Conservation (phyloP, 2,113 vertebrate genomes). For the Podarcis raffonei region DNA sequence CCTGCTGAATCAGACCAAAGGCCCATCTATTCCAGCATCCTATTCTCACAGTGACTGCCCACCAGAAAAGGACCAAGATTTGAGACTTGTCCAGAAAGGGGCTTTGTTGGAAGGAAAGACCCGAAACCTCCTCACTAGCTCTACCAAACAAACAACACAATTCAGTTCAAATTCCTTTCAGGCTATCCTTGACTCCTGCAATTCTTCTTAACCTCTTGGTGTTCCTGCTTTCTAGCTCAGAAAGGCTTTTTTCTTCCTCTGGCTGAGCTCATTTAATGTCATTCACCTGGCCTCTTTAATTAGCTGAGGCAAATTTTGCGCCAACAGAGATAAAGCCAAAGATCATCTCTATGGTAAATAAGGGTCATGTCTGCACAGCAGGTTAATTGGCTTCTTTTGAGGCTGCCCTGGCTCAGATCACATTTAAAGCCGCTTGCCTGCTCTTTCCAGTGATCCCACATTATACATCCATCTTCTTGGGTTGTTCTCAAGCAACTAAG, state of each 20-base stretch:
- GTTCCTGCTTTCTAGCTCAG: neutral
- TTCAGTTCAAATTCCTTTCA: neutral
- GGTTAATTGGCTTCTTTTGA: slow-evolving; percentile 11
- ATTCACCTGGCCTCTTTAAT: neutral
- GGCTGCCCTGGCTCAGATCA: neutral
- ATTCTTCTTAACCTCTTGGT: neutral
- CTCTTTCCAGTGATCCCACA: neutral
- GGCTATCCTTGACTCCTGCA: neutral
- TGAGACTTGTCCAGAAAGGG: neutral
- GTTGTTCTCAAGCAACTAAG: neutral
- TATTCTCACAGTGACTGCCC: too few species aligned
- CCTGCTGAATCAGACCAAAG: too few species aligned
- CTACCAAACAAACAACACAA: neutral
- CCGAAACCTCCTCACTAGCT: neutral
- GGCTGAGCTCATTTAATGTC: neutral
- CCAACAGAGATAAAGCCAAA: slow-evolving; percentile 1
- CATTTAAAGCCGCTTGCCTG: neutral
- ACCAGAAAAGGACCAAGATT: too few species aligned
- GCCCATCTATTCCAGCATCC: too few species aligned
- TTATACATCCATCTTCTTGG: neutral
- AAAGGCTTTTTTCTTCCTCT: neutral
- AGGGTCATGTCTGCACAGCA: neutral
- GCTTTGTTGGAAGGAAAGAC: neutral
- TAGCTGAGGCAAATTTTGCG: neutral
- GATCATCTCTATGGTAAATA: slow-evolving; percentile 2